phyloP scores from a whole-genome alignment of 1,140 invertebrate species.

The Calycopis cecrops region DNA sequence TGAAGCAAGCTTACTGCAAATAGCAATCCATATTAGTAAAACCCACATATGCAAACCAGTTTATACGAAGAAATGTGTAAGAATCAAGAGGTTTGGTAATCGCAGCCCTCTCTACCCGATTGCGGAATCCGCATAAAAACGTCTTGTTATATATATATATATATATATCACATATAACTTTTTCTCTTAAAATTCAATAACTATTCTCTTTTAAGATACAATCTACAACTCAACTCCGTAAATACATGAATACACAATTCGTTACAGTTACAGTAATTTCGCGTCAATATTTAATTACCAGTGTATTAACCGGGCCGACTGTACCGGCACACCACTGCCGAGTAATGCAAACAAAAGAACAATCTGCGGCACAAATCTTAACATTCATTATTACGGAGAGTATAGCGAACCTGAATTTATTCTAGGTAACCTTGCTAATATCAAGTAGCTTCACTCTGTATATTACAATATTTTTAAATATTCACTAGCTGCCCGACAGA shows the following conservation, averaged over 20 bases:
- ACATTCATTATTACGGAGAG: constrained; percentile 64
- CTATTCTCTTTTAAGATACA: not conserved
- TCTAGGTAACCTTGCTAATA: constrained; percentile 44
- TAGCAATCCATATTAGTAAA: too few species aligned
- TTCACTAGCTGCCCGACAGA: too few species aligned
- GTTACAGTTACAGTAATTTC: not conserved
- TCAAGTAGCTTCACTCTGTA: constrained; percentile 41
- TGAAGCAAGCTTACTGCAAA: too few species aligned
- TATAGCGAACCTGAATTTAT: constrained; percentile 70
- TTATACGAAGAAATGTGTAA: too few species aligned
- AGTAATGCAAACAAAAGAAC: constrained; percentile 66
- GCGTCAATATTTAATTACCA: not conserved
- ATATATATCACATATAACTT: too few species aligned
- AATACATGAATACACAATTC: too few species aligned
- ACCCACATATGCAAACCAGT: too few species aligned
- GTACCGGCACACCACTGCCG: constrained; percentile 41
- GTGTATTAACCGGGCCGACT: constrained; percentile 19
- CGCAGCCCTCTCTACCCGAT: too few species aligned
- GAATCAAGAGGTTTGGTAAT: too few species aligned
- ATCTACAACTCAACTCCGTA: not conserved
- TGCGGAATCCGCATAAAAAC: too few species aligned
- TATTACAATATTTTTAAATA: not conserved
- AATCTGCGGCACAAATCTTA: constrained; percentile 59
- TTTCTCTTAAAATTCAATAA: too few species aligned
- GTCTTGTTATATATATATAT: too few species aligned